A percentile compares a stretch with the other conserved stretches of the same genome.
Conservation (phyloP, 1,140 invertebrate genomes). For the Heterodera schachtii region DNA sequence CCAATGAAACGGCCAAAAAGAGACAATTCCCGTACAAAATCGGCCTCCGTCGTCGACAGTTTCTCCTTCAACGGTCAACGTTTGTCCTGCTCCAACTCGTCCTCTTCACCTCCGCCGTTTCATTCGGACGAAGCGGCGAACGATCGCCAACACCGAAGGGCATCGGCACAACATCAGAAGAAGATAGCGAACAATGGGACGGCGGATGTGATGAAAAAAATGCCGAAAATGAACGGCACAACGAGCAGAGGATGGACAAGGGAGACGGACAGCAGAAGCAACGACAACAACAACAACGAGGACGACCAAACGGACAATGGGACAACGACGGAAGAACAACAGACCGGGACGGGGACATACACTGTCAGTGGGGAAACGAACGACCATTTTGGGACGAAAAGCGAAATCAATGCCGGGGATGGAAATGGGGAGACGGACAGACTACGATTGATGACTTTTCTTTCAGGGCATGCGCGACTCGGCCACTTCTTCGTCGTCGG, state of each 20-base stretch:
- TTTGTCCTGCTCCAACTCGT: background rate
- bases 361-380: too few relatives aligned
- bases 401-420: too few relatives aligned
- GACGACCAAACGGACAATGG: background rate
- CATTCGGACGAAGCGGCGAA: background rate
- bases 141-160: background rate
- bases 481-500: conserved; percentile 17
- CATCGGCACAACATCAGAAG: background rate
- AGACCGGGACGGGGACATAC: too few relatives aligned
- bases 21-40: background rate
- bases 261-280: background rate
- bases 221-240: conserved; percentile 8
- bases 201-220: conserved; percentile 2
- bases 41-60: background rate
- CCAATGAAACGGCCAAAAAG: background rate
- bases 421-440: background rate
- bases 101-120: too few relatives aligned
- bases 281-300: background rate
- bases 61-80: background rate
- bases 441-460: background rate
- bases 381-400: too few relatives aligned
- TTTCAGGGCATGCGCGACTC: conserved; percentile 1
- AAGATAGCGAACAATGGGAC: background rate
- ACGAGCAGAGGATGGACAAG: background rate
- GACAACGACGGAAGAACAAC: background rate